These are phyloP conservation scores for Gymnoscopelus braueri DNA, from an alignment of 2,797 vertebrate genomes.

Conservation along the genomic window DNA sequence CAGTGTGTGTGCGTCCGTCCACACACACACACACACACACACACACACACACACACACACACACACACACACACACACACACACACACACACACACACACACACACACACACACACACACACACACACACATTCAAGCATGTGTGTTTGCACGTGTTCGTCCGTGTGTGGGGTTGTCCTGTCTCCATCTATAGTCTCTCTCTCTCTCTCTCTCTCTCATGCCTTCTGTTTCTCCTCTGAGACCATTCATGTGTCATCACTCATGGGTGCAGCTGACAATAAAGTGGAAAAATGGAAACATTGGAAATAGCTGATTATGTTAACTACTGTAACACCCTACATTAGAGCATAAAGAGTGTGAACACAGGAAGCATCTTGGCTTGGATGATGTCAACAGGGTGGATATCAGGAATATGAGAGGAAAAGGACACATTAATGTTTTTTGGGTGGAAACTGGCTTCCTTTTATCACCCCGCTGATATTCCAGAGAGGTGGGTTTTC, in stretches of 20 bases:
- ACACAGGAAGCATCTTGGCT: neutral
- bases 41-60: too few relatives aligned
- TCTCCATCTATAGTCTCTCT: slow-evolving; percentile 10
- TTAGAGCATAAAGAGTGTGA: neutral
- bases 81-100: too few relatives aligned
- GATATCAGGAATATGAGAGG: slow-evolving; percentile 6
- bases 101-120: too few relatives aligned
- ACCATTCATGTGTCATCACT: slow-evolving; percentile 28
- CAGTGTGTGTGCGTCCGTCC: slow-evolving; percentile 16
- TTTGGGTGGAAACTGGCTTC: neutral
- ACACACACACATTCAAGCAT: neutral
- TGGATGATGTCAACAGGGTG: slow-evolving; percentile 17
- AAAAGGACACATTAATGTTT: neutral
- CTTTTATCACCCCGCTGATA: neutral
- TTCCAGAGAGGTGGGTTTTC: slow-evolving; percentile 13
- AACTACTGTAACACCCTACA: slow-evolving; percentile 6
- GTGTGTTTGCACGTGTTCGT: slow-evolving; percentile 23
- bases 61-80: too few relatives aligned
- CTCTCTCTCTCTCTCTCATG: slow-evolving; percentile 32
- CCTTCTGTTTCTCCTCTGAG: slow-evolving; percentile 27
- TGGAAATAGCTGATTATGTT: slow-evolving; percentile 13
- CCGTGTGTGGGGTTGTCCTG: slow-evolving; percentile 21
- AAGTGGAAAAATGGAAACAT: slow-evolving; percentile 3
- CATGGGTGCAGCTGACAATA: slow-evolving; percentile 29
- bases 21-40: too few relatives aligned